Base-by-base conservation (phyloP, 2,797 vertebrate species). In the Sebastes diaconus region DNA sequence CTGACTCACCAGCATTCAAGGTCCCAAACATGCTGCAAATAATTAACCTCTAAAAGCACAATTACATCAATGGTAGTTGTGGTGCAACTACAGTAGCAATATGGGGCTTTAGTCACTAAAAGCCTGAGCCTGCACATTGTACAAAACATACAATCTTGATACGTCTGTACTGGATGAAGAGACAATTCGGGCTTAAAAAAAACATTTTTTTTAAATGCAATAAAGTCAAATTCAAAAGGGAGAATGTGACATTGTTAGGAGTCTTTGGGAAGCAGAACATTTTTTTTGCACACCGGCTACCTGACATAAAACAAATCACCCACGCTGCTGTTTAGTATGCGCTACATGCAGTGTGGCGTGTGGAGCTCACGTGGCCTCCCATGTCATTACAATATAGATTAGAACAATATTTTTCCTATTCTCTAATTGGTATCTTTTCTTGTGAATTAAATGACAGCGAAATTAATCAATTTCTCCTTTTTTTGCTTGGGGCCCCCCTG, bases 381-480 rank as follows among this genome's bases (percentile, higher is more conserved):
- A 8, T 14, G 11, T 74, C 36, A 74, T 25, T 67, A 81, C 50
- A 64, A 24, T 65, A 70, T 9, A 76, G 55, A 90, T 60, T 54
- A n/a, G 27, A 68, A 36, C 42, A 46, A 68, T 60, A 65, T 63
- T 75, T 78, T 55, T n/a, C 64, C 67, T 52, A 63, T 75, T 64
- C 42, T 39, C 29, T 66, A 83, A 75, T 70, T 81, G 75, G 39
- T 2, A 73, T 80, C 9, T 82, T 86, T 82, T 83, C 36, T 39
- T 20, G 73, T 67, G 18, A 84, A 81, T 85, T 76, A 84, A 69
- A 42, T 42, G 39, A 42, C 69, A 66, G 30, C 6, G 2, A 77
- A 80, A 80, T 85, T 66, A 84, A 90, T 88, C 32, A 74, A 55
- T 81, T 81, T 85, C 69, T 85, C 52, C 70, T 81, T 85, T 87